phyloP scores from a whole-genome alignment of 2,113 vertebrate genomes.

The Himantopus leucocephalus region DNA sequence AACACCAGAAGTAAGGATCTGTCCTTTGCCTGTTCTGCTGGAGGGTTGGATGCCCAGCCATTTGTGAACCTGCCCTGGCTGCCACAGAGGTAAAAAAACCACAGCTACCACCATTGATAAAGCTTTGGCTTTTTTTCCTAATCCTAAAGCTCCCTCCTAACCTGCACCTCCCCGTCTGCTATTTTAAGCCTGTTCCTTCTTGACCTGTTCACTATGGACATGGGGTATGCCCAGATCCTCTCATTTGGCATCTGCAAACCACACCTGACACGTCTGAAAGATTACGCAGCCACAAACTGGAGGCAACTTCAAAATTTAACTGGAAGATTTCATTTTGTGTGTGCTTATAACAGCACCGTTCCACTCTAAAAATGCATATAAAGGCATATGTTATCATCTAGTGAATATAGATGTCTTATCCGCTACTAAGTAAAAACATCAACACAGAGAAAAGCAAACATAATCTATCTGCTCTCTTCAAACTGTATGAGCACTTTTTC shows the following conservation, averaged over 20 bases:
- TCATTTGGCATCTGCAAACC: neutral
- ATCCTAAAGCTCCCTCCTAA: neutral
- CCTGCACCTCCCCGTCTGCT: neutral
- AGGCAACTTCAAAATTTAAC: neutral
- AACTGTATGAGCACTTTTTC: neutral
- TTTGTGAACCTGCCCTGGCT: neutral
- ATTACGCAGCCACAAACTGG: neutral
- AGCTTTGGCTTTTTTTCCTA: neutral
- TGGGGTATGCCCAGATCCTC: neutral
- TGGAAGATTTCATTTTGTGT: neutral
- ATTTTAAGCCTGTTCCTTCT: neutral
- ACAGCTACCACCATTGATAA: neutral
- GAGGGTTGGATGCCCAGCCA: neutral
- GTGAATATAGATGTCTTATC: neutral
- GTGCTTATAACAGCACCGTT: neutral
- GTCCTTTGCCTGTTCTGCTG: neutral
- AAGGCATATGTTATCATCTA: neutral
- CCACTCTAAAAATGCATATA: neutral
- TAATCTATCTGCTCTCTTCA: neutral
- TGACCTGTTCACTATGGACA: neutral
- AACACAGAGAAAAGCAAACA: neutral
- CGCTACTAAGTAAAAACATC: neutral
- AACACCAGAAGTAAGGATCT: neutral
- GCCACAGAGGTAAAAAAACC: neutral
- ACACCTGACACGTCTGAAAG: neutral